Evolutionary conservation across 2,888 invertebrate species (phyloP), one percentile per base, ranked within the genome.

Genomic region (Deilephila porcellus): DNA sequence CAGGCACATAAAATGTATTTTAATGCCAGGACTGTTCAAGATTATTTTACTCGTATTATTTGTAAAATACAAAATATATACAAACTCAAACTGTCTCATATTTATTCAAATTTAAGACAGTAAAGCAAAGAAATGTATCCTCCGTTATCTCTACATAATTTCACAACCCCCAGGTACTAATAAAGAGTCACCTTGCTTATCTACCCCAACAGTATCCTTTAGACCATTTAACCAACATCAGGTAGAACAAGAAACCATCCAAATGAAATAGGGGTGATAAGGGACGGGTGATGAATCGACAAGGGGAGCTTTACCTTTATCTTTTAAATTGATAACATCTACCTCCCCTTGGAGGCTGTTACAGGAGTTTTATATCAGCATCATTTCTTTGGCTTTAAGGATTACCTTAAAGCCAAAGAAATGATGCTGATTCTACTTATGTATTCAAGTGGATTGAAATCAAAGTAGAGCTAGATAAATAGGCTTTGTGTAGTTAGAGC

Each of bases 201-300:
- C 67, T 67, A 52, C 67, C 67, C 67, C 67, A 67, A 67, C 25
- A 67, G 45, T 25, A 52, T 52, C 67, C 52, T 25, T 67, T 25
- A 67, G 52, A 67, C 67, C 67, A 67, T 67, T 67, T 25, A 67
- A 67, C 67, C 29, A 67, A 52, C 45, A 67, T 67, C 67, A 67
- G 67, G 67, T 45, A 25, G 17, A 52, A 67, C 45, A 67, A 29
- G 45, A 14, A 67, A 56, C 17, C n/a, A 7, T 53, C 53, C 45
- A 11, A 67, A 67, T 52, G 25, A 14, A 67, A 52, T 67, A 17
- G 52, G 67, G 67, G 25, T 67, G 67, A 67, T 67, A 67, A 45
- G 67, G 67, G 25, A 52, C 45, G 45, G 45, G 67, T 67, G 67
- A 67, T 67, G 67, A 52, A 67, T 67, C 67, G 67, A 67, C 67